These are phyloP conservation scores for Heteromormyrus szaboi DNA, from an alignment of 2,797 vertebrate genomes.

Conservation along the genomic window DNA sequence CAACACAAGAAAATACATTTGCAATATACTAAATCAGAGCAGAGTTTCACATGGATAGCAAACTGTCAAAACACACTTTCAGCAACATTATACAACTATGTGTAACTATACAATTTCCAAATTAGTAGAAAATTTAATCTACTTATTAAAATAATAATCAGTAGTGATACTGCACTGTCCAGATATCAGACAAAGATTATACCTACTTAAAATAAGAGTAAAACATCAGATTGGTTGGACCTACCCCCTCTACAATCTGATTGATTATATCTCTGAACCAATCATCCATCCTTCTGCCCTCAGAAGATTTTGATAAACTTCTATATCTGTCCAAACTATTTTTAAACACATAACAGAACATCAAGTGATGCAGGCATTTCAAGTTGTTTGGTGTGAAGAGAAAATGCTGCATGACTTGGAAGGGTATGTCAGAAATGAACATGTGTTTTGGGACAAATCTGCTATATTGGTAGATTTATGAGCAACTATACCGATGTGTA, in stretches of 20 bases:
- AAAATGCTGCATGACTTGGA: not conserved
- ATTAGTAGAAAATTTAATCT: not conserved
- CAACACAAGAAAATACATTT: not conserved
- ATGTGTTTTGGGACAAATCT: not conserved
- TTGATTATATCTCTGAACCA: not conserved
- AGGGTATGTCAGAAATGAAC: not conserved
- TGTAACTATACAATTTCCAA: not conserved
- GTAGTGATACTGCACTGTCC: not conserved
- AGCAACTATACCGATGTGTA: not conserved
- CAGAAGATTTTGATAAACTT: not conserved
- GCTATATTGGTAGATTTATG: not conserved
- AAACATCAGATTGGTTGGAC: not conserved
- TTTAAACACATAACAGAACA: not conserved
- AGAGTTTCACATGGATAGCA: not conserved
- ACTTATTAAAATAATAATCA: not conserved
- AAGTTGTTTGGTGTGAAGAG: not conserved
- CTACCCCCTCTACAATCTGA: not conserved
- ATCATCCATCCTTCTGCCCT: not conserved
- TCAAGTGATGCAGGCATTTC: not conserved
- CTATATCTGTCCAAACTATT: not conserved
- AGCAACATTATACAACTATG: not conserved
- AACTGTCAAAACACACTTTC: not conserved
- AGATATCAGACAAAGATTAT: not conserved
- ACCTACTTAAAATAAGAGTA: not conserved
- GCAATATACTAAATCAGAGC: not conserved